phyloP scores from a whole-genome alignment of 1,140 invertebrate species.

The Platorchestia sp. region DNA sequence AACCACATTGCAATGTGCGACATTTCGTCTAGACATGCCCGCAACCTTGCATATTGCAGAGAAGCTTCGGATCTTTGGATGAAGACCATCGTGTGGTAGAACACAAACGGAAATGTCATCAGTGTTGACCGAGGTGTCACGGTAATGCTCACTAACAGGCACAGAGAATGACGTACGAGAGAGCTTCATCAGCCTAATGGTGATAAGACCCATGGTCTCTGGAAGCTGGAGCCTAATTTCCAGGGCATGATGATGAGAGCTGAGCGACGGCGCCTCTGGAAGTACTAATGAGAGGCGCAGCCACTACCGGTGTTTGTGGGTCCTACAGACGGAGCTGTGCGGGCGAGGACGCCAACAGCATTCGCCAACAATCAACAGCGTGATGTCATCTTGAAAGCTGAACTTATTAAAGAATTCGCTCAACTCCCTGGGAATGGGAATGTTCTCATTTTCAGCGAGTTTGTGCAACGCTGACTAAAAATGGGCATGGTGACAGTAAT shows the following conservation, averaged over 20 bases:
- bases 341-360: not conserved
- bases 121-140: constrained; percentile 11
- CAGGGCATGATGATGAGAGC: constrained; percentile 6
- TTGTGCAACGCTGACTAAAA: too few species aligned
- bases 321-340: not conserved
- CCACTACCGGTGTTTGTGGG: not conserved
- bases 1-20: not conserved
- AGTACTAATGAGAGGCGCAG: not conserved
- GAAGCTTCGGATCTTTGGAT: not conserved
- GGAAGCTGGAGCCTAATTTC: constrained; percentile 17
- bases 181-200: constrained; percentile 45
- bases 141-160: constrained; percentile 6
- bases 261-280: not conserved
- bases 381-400: not conserved
- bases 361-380: not conserved
- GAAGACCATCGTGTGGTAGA: not conserved
- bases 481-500: too few species aligned
- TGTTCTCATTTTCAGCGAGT: too few species aligned
- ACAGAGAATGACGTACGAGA: constrained; percentile 37
- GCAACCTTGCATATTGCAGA: not conserved
- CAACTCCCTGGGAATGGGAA: too few species aligned
- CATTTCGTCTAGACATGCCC: not conserved
- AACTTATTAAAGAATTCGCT: not conserved
- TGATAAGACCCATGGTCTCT: not conserved
- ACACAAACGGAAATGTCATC: constrained; percentile 19